Evolutionary conservation across 1,140 invertebrate genomes (phyloP), one percentile per base, ranked within the genome.

Genomic region (Papilio machaon): DNA sequence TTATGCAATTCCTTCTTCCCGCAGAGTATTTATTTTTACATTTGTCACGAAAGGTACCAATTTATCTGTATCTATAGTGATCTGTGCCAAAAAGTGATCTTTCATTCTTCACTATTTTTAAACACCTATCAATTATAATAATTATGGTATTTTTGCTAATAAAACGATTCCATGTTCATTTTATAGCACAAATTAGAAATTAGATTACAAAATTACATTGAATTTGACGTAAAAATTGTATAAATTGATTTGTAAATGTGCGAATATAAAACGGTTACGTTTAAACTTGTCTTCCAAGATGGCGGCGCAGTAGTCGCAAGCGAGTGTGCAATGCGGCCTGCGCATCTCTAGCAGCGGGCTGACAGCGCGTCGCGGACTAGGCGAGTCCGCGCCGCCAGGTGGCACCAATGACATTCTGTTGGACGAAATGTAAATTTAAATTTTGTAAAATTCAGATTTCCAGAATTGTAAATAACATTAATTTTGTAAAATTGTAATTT

Each of bases 241-340:
- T 1, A 52, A 52, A 52, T 52, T 17, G 1, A 17, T 4, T 54
- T 54, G 5, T 54, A 54, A 54, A 54, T 17, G 4, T 54, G 5
- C 2, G 17, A 54, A 54, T 54, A 17, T 30, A 30, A 30, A 30
- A 30, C 23, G 23, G 94, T 93, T 95, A 95, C 96, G 95, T 91
- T 95, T 97, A 92, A 96, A 96, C 83, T 96, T 95, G 83, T 97
- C 96, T 88, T 97, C 96, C 54, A 97, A 94, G 80, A 96, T 95
- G 54, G 95, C 94, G 74, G 95, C 96, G 94, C 97, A 97, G 82
- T 96, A 95, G 83, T 96, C 96, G 88, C 97, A 97, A 88, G 97
- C 97, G 30, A 97, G 95, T 2, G 96, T 97, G 92, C 97, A 97
- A 85, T 97, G 96, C 30, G 96, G 96, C 75, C 96, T 92, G 23